phyloP scores from a whole-genome alignment of 2,113 vertebrate genomes.

The Python bivittatus region DNA sequence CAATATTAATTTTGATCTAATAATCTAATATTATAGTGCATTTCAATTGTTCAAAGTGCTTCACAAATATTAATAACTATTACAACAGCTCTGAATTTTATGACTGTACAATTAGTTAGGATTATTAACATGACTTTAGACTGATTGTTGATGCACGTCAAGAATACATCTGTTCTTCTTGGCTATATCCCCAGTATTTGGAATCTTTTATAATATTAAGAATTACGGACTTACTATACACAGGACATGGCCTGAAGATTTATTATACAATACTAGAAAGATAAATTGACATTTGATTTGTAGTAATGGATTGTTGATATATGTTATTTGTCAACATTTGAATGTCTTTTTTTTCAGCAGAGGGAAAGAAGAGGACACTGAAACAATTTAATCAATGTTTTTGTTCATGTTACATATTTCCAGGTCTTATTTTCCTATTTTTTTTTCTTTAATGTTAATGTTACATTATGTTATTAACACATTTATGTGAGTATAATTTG shows the following conservation, averaged over 20 bases:
- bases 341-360: background rate
- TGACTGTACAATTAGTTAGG: background rate
- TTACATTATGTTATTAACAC: background rate
- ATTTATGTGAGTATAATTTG: background rate
- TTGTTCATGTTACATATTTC: background rate
- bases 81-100: background rate
- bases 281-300: background rate
- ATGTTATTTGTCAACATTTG: background rate
- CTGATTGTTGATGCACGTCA: background rate
- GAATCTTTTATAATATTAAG: background rate
- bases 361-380: background rate
- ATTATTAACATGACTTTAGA: background rate
- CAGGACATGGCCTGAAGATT: background rate
- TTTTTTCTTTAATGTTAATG: background rate
- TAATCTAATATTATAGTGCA: background rate
- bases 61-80: background rate
- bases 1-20: background rate
- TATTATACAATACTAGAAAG: background rate
- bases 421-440: background rate
- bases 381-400: background rate
- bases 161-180: background rate
- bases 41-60: background rate
- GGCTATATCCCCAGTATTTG: background rate
- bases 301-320: background rate
- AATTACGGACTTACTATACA: background rate